Evolutionary conservation across 2,888 invertebrate species (phyloP).

Genomic region (Chloroclysta siterata): DNA sequence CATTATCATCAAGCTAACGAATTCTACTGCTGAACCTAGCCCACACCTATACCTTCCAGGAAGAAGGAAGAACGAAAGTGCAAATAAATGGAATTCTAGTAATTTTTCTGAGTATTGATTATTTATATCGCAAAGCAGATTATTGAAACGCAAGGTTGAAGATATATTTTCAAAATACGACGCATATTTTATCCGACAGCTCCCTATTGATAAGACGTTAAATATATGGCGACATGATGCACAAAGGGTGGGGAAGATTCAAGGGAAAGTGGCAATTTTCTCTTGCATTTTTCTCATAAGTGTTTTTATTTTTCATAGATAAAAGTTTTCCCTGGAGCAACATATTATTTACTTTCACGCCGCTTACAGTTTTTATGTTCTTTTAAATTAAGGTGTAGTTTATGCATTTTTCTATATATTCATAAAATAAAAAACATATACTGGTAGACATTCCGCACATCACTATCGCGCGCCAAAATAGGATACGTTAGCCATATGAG

Average conservation of each 20-base stretch:
- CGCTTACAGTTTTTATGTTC: neutral
- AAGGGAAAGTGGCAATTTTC: slow-evolving; percentile 76
- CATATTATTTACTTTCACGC: slow-evolving; percentile 19
- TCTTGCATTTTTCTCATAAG: slow-evolving; percentile 59
- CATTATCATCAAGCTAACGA: too few species aligned
- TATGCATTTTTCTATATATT: too few species aligned
- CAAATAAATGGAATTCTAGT: neutral
- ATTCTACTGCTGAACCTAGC: too few species aligned
- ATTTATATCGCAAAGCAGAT: slow-evolving; percentile 10
- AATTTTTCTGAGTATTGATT: neutral
- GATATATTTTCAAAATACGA: slow-evolving; percentile 26
- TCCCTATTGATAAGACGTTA: slow-evolving; percentile 52
- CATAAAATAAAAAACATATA: too few species aligned
- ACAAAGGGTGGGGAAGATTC: slow-evolving; percentile 63
- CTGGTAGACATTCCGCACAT: too few species aligned
- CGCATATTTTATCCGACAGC: slow-evolving; percentile 38
- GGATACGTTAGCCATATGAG: too few species aligned
- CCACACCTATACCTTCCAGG: too few species aligned
- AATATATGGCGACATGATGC: slow-evolving; percentile 65
- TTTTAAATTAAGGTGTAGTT: too few species aligned
- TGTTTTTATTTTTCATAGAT: slow-evolving; percentile 22
- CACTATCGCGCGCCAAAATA: too few species aligned
- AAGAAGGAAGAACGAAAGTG: too few species aligned
- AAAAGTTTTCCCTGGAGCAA: slow-evolving; percentile 40
- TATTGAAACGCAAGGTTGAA: slow-evolving; percentile 6